Percentiles rank a stretch among this genome's conserved stretches.
phyloP scores from a whole-genome alignment of 2,113 vertebrate genomes.

The Formicarius rufipectus region DNA sequence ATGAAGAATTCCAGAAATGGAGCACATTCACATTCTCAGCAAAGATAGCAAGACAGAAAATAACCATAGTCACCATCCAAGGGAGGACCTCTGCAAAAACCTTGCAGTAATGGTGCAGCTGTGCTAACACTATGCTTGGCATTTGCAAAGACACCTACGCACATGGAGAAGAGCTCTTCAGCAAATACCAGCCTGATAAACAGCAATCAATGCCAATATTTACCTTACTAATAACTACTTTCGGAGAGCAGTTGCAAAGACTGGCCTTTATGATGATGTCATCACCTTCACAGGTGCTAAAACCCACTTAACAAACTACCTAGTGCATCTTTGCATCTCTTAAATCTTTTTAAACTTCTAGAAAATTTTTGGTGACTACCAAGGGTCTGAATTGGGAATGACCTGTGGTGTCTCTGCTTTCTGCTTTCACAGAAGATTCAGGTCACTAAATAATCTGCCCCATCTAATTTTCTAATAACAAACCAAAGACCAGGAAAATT shows the following conservation, averaged over 20 bases:
- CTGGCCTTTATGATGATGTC: background rate
- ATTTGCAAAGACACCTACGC: constrained; percentile 10
- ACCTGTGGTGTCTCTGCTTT: background rate
- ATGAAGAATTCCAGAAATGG: constrained; percentile 29
- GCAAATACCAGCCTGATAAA: background rate
- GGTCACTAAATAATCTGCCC: background rate
- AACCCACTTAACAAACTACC: background rate
- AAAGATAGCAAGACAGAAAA: constrained; percentile 30
- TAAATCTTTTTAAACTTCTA: background rate
- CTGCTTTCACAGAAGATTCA: background rate
- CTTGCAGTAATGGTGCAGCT: constrained; percentile 10
- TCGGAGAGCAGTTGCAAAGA: background rate
- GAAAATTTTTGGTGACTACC: background rate
- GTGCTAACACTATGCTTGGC: constrained; percentile 14
- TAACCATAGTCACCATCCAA: background rate
- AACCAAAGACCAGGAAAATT: background rate
- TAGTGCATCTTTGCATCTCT: background rate
- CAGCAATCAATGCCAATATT: background rate
- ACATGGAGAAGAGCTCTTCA: background rate
- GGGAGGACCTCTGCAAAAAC: background rate
- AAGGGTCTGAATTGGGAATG: background rate
- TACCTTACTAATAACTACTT: background rate
- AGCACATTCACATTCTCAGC: constrained; percentile 5
- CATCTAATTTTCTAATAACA: background rate
- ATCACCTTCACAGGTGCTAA: background rate